A percentile compares a stretch with the other conserved stretches of the same genome.
Conservation (phyloP, 1,140 invertebrate species). For the Steinernema feltiae region DNA sequence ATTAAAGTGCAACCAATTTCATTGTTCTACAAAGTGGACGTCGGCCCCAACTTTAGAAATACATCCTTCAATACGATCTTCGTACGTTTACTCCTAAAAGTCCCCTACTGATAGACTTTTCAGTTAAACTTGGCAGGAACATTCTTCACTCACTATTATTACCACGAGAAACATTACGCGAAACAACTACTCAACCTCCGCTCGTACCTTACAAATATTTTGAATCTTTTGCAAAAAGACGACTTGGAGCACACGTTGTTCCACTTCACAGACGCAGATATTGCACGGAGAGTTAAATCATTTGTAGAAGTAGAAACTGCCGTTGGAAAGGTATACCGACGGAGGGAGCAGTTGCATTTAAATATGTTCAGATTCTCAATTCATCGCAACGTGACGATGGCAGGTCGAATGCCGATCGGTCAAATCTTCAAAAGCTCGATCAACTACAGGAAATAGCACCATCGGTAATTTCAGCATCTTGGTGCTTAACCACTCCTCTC, state of each 20-base stretch:
- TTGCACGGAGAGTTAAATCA: background rate
- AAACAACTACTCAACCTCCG: background rate
- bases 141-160: background rate
- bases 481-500: background rate
- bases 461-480: background rate
- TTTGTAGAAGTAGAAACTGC: background rate
- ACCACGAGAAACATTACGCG: background rate
- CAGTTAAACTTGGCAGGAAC: background rate
- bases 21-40: background rate
- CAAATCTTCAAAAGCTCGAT: background rate
- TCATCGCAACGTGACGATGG: background rate
- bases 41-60: background rate
- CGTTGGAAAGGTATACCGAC: background rate
- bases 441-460: background rate
- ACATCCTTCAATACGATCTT: background rate
- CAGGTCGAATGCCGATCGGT: background rate
- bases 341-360: too few species aligned
- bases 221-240: background rate
- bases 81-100: background rate
- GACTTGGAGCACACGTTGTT: background rate
- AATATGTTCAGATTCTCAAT: background rate
- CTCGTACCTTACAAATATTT: background rate
- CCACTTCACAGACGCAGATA: background rate
- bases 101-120: background rate
- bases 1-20: constrained; percentile 2